phyloP scores from a whole-genome alignment of 2,888 invertebrate genomes.

The Argyresthia albistria region DNA sequence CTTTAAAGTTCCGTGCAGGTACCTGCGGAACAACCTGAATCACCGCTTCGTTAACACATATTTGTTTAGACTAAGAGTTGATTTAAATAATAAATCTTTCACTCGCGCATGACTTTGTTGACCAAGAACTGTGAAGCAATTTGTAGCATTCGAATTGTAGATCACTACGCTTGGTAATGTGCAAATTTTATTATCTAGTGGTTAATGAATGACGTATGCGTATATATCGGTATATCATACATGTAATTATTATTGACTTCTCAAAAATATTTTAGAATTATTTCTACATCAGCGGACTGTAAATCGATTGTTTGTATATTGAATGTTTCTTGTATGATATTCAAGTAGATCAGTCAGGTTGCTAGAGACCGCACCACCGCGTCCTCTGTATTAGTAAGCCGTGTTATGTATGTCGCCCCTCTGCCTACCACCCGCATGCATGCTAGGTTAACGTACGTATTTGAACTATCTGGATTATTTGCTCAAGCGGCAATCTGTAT shows the following conservation, averaged over 20 bases:
- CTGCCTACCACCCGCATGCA: constrained; percentile 47
- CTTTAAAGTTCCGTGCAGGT: constrained; percentile 28
- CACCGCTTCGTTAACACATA: constrained; percentile 42
- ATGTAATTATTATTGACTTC: constrained; percentile 4
- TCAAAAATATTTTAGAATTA: constrained; percentile 11
- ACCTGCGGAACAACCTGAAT: constrained; percentile 18
- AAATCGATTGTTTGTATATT: constrained; percentile 51
- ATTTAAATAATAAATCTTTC: constrained; percentile 30
- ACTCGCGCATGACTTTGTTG: constrained; percentile 43
- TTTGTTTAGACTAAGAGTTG: constrained; percentile 25
- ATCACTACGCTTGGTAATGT: constrained; percentile 51
- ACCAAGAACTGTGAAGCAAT: constrained; percentile 37
- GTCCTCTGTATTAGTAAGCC: constrained; percentile 31
- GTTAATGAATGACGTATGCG: constrained; percentile 30
- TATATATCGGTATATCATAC: constrained; percentile 32
- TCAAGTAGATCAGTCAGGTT: constrained; percentile 60
- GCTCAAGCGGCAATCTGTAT: constrained; percentile 66
- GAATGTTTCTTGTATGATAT: constrained; percentile 47
- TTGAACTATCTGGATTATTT: constrained; percentile 48
- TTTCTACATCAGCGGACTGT: constrained; percentile 50
- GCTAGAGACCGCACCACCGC: constrained; percentile 49
- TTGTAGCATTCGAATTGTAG: constrained; percentile 43
- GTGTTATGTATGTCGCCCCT: constrained; percentile 30
- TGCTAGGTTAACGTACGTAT: constrained; percentile 41
- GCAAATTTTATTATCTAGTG: constrained; percentile 38